These are phyloP conservation scores for Nemopilema nomurai DNA, from an alignment of 30 jellyfish, hydroid and myxozoan species.

Conservation along the genomic window DNA sequence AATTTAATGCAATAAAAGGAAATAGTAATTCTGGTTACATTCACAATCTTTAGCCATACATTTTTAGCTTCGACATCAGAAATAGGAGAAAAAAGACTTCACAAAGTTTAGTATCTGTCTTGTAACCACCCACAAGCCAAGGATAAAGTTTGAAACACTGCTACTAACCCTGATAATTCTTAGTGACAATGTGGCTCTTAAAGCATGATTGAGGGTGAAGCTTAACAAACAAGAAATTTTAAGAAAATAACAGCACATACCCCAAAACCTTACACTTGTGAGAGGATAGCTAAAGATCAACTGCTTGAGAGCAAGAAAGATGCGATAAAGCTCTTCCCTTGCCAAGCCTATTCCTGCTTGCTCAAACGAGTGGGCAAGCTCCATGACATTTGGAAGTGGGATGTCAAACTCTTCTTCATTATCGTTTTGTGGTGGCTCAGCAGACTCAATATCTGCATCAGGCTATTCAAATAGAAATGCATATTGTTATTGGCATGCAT, in stretches of 20 bases:
- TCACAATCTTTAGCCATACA: too few relatives aligned
- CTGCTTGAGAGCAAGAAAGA: constrained; percentile 85
- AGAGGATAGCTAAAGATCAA: constrained; percentile 76
- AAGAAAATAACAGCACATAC: constrained; percentile 32
- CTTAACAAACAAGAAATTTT: too few relatives aligned
- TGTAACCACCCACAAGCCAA: too few relatives aligned
- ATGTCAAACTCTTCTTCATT: constrained; percentile 94
- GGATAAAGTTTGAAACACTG: too few relatives aligned
- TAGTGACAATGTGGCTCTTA: too few relatives aligned
- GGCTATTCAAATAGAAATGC: constrained; percentile 2
- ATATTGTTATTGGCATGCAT: not conserved
- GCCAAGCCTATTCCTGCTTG: constrained; percentile 95
- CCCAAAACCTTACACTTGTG: constrained; percentile 93
- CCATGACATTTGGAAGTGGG: constrained; percentile 95
- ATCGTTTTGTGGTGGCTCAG: constrained; percentile 63
- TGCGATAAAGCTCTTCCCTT: constrained; percentile 82
- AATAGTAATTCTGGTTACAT: too few relatives aligned
- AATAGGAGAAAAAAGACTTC: too few relatives aligned
- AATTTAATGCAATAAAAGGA: too few relatives aligned
- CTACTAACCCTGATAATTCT: too few relatives aligned
- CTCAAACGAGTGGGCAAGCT: constrained; percentile 84
- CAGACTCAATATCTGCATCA: constrained; percentile 72
- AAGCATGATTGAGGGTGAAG: too few relatives aligned
- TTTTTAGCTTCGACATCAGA: too few relatives aligned
- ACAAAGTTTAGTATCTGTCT: too few relatives aligned